A percentile compares a stretch with the other conserved stretches of the same genome.
phyloP scores from a whole-genome alignment of 2,113 vertebrate genomes.

The Dendropsophus ebraccatus region DNA sequence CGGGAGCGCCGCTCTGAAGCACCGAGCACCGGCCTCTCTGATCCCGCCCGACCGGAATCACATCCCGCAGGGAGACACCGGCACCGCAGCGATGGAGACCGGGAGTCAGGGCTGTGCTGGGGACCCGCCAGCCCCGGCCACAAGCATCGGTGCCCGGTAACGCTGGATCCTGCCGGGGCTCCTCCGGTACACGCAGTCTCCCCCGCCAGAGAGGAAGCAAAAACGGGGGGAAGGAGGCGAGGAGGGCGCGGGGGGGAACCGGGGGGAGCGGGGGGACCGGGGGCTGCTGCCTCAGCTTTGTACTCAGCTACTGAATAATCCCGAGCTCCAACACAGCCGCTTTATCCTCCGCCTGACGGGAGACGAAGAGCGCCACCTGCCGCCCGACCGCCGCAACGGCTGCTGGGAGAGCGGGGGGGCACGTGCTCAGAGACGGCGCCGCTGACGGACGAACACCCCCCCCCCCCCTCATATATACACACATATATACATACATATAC shows the following conservation, averaged over 20 bases:
- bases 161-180: constrained; percentile 79
- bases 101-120: constrained; percentile 27
- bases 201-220: neutral
- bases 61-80: constrained; percentile 79
- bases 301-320: constrained; percentile 85
- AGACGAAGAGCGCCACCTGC: constrained; percentile 74
- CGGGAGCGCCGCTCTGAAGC: neutral
- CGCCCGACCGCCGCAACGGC: constrained; percentile 48
- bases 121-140: no score
- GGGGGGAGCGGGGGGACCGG: no score
- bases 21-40: neutral
- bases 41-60: constrained; percentile 69
- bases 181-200: constrained; percentile 73
- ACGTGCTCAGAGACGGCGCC: neutral
- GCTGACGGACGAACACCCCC: no score
- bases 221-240: neutral
- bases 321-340: constrained; percentile 76
- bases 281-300: constrained; percentile 69
- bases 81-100: constrained; percentile 78
- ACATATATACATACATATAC: no score
- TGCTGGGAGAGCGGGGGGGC: neutral
- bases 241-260: no score
- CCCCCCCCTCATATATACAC: no score
- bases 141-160: constrained; percentile 70
- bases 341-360: constrained; percentile 69